phyloP scores from a whole-genome alignment of 92 coral and sea anemone species.

The Pocillopora grandis region DNA sequence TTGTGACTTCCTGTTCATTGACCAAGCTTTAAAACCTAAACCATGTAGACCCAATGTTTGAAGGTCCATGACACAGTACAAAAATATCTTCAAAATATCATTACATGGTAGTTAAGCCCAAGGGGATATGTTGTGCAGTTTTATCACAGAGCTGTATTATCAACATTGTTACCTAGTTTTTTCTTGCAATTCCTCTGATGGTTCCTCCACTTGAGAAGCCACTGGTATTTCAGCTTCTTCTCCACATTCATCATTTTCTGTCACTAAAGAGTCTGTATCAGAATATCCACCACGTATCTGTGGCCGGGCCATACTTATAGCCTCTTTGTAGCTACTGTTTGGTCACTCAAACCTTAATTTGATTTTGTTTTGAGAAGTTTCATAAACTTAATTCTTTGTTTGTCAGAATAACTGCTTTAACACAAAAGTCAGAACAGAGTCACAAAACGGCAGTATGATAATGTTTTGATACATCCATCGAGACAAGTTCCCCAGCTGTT shows the following conservation, averaged over 20 bases:
- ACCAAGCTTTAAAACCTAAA: too few relatives aligned
- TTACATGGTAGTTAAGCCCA: too few relatives aligned
- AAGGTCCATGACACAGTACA: too few relatives aligned
- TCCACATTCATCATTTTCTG: conserved; percentile 45
- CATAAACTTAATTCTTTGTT: background rate
- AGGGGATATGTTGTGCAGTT: too few relatives aligned
- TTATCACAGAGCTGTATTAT: too few relatives aligned
- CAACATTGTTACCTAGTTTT: conserved; percentile 34
- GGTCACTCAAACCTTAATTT: background rate
- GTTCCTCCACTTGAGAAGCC: conserved; percentile 24
- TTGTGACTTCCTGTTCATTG: too few relatives aligned
- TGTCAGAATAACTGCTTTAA: background rate
- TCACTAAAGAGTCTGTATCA: conserved; percentile 40
- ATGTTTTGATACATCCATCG: background rate
- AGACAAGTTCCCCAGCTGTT: background rate
- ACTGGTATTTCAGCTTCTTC: conserved; percentile 50
- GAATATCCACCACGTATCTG: conserved; percentile 26
- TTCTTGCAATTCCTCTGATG: conserved; percentile 24
- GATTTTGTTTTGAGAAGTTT: background rate
- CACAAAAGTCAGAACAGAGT: background rate
- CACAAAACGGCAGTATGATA: background rate
- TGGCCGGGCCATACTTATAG: conserved; percentile 36
- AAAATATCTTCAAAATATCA: too few relatives aligned
- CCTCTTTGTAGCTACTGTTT: background rate
- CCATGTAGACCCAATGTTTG: too few relatives aligned